phyloP scores from a whole-genome alignment of 2,888 invertebrate species.

The Acronicta aceris region DNA sequence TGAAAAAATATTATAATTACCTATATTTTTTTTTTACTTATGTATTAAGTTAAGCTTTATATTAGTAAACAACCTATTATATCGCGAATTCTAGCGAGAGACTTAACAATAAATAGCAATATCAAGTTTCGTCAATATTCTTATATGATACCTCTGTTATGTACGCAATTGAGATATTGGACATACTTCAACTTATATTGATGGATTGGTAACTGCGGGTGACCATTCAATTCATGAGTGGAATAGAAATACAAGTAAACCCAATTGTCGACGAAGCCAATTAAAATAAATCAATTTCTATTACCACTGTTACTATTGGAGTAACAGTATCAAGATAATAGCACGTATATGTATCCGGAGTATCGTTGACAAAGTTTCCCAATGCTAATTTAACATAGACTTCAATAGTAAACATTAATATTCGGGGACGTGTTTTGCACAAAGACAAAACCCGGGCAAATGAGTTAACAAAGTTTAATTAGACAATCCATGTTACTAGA shows the following conservation, averaged over 20 bases:
- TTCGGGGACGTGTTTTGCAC: conserved; percentile 45
- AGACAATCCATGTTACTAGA: conserved; percentile 44
- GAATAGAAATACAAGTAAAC: conserved; percentile 11
- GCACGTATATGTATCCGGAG: conserved; percentile 22
- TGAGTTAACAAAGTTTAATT: conserved; percentile 56
- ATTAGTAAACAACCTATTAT: no score
- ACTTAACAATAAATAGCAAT: no score
- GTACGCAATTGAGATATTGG: conserved; percentile 17
- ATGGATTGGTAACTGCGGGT: conserved; percentile 23
- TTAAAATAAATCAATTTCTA: conserved; percentile 28
- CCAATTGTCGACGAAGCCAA: conserved; percentile 15
- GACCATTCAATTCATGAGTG: conserved; percentile 13
- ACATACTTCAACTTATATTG: conserved; percentile 13
- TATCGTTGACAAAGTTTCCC: conserved; percentile 38
- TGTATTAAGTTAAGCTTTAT: no score
- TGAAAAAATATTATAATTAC: no score
- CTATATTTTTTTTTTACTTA: no score
- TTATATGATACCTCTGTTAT: no score
- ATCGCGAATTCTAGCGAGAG: no score
- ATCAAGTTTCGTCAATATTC: no score
- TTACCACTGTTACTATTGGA: conserved; percentile 9
- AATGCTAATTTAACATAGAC: conserved; percentile 40
- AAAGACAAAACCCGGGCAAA: conserved; percentile 48
- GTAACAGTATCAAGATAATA: conserved; percentile 3
- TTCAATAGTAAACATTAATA: conserved; percentile 43